phyloP scores from a whole-genome alignment of 37 sponge, comb jelly and placozoan species.

The Cliona cf. orientalis region DNA sequence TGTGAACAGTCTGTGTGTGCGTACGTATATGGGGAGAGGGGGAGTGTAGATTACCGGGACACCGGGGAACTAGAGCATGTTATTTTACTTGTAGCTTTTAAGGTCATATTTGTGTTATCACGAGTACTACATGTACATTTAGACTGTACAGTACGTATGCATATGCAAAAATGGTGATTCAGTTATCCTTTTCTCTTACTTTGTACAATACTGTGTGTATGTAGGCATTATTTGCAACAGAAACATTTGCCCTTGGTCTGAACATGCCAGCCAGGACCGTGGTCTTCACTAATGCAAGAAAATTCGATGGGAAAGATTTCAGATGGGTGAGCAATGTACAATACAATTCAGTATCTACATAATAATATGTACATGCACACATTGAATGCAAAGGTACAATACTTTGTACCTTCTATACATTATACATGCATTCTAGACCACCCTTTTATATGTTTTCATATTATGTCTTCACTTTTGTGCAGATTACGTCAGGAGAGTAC shows the following conservation, averaged over 20 bases:
- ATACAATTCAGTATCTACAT: neutral
- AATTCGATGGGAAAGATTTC: constrained; percentile 97
- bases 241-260: constrained; percentile 98
- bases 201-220: neutral
- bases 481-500: constrained; percentile 97
- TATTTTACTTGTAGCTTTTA: too few relatives aligned
- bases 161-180: neutral
- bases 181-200: neutral
- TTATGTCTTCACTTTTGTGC: neutral
- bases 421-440: too few relatives aligned
- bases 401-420: neutral
- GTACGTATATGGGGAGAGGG: neutral
- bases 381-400: too few relatives aligned
- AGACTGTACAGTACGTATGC: too few relatives aligned
- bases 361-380: neutral
- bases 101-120: neutral
- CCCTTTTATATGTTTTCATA: neutral
- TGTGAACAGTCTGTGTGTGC: constrained; percentile 18
- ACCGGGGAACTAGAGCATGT: too few relatives aligned
- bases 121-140: too few relatives aligned
- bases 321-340: constrained; percentile 73
- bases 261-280: constrained; percentile 99
- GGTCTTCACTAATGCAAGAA: constrained; percentile 91
- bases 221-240: constrained; percentile 96
- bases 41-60: too few relatives aligned